Evolutionary conservation across 2,888 invertebrate genomes (phyloP).

Genomic region (Caenorhabditis becei): DNA sequence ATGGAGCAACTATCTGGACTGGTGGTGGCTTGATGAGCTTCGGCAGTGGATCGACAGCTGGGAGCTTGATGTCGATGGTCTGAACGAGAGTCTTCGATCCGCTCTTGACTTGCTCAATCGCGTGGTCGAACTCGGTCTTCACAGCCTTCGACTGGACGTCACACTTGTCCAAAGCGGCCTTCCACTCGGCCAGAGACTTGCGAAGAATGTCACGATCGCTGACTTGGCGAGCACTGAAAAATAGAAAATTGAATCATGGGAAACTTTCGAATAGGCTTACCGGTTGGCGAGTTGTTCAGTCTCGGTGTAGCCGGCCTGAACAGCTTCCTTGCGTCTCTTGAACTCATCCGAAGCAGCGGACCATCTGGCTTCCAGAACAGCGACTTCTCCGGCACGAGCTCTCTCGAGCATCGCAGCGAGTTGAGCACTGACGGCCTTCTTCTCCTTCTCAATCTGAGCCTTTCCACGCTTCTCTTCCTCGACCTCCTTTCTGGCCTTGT

Average conservation of each 20-base stretch:
- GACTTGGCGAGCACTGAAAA: conserved; percentile 64
- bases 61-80: conserved; percentile 55
- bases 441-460: conserved; percentile 59
- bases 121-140: conserved; percentile 61
- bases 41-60: conserved; percentile 61
- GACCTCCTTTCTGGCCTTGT: conserved; percentile 45
- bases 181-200: conserved; percentile 65
- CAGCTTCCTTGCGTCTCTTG: conserved; percentile 58
- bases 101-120: conserved; percentile 62
- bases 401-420: conserved; percentile 52
- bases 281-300: conserved; percentile 55
- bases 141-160: conserved; percentile 45
- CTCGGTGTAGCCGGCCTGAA: conserved; percentile 51
- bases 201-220: conserved; percentile 61
- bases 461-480: conserved; percentile 45
- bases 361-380: conserved; percentile 55
- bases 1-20: conserved; percentile 70
- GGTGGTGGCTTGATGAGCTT: conserved; percentile 68
- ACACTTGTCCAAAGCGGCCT: conserved; percentile 58
- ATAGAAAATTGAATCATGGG: neutral
- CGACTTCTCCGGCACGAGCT: conserved; percentile 55
- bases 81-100: conserved; percentile 63
- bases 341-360: conserved; percentile 40
- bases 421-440: conserved; percentile 44
- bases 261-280: neutral